These are phyloP conservation scores for Apogon talboti DNA, from an alignment of 2,797 vertebrate species.

Conservation along the genomic window DNA sequence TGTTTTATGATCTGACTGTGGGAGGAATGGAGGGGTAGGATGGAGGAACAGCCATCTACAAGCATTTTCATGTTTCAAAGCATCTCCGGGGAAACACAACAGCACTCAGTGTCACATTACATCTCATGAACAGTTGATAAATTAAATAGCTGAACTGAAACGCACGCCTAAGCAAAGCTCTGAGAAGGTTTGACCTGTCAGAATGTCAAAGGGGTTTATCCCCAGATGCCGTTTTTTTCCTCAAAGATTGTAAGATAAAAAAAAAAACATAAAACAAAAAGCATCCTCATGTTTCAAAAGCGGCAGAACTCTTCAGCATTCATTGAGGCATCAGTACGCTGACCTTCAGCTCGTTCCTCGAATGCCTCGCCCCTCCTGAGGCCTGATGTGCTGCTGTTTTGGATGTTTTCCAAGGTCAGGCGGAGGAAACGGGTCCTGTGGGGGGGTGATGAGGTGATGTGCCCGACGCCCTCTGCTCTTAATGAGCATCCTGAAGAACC, in stretches of 20 bases:
- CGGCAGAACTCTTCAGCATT: slow-evolving; percentile 59
- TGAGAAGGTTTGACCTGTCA: slow-evolving; percentile 18
- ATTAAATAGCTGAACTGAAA: slow-evolving; percentile 19
- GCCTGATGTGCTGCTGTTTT: slow-evolving; percentile 51
- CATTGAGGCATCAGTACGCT: slow-evolving; percentile 25
- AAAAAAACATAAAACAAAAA: slow-evolving; percentile 10
- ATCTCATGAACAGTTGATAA: slow-evolving; percentile 32
- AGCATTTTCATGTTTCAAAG: slow-evolving; percentile 17
- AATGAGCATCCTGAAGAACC: slow-evolving; percentile 54
- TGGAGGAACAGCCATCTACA: slow-evolving; percentile 4
- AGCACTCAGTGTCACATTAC: slow-evolving; percentile 33
- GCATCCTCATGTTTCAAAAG: slow-evolving; percentile 21
- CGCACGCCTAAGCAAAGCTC: background rate
- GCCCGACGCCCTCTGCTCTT: slow-evolving; percentile 65
- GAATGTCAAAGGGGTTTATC: slow-evolving; percentile 13
- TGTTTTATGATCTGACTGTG: slow-evolving; percentile 12
- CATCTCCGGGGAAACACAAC: slow-evolving; percentile 15
- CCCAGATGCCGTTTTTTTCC: background rate
- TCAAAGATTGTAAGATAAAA: slow-evolving; percentile 15
- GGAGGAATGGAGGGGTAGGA: slow-evolving; percentile 5
- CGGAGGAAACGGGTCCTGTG: slow-evolving; percentile 41
- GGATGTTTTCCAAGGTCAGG: slow-evolving; percentile 71
- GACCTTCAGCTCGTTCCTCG: slow-evolving; percentile 69
- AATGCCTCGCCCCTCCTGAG: slow-evolving; percentile 54
- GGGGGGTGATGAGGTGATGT: slow-evolving; percentile 61